A percentile compares a stretch with the other conserved stretches of the same genome.
phyloP scores from a whole-genome alignment of 2,113 vertebrate species.

The Gavia stellata region DNA sequence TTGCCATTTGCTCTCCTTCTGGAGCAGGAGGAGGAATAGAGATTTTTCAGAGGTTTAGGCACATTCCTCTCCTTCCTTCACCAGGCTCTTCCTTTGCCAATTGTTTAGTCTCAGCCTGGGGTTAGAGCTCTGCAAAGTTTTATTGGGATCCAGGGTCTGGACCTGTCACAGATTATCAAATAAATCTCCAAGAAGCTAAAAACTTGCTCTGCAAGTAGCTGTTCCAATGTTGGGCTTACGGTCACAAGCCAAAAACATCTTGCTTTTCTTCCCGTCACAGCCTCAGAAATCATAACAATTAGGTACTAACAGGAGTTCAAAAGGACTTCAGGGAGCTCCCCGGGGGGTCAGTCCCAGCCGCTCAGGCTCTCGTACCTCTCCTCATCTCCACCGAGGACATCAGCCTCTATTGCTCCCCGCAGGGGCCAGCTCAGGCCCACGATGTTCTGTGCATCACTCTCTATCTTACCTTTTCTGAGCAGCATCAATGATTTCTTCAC shows the following conservation, averaged over 20 bases:
- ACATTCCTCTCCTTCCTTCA: slow-evolving; percentile 54
- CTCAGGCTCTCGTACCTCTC: background rate
- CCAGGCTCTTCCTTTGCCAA: slow-evolving; percentile 9
- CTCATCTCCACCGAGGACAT: background rate
- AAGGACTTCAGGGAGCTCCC: background rate
- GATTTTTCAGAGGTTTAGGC: slow-evolving; percentile 60
- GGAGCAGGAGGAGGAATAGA: slow-evolving; percentile 5
- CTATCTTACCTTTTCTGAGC: background rate
- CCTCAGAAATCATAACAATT: slow-evolving; percentile 17
- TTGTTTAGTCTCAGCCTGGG: slow-evolving; percentile 45
- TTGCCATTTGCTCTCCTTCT: slow-evolving; percentile 51
- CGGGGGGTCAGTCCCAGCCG: background rate
- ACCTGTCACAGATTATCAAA: slow-evolving; percentile 43
- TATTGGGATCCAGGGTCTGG: slow-evolving; percentile 32
- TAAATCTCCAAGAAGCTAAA: slow-evolving; percentile 26
- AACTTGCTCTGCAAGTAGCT: background rate
- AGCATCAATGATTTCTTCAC: background rate
- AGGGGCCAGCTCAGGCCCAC: background rate
- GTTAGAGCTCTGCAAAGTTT: slow-evolving; percentile 12
- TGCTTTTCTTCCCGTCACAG: background rate
- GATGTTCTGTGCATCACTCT: background rate
- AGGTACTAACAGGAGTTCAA: background rate
- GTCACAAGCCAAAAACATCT: background rate
- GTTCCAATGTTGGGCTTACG: background rate
- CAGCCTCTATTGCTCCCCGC: rapidly evolving